Base-by-base conservation (phyloP, 2,113 vertebrate species). In the Donacobius atricapilla region DNA sequence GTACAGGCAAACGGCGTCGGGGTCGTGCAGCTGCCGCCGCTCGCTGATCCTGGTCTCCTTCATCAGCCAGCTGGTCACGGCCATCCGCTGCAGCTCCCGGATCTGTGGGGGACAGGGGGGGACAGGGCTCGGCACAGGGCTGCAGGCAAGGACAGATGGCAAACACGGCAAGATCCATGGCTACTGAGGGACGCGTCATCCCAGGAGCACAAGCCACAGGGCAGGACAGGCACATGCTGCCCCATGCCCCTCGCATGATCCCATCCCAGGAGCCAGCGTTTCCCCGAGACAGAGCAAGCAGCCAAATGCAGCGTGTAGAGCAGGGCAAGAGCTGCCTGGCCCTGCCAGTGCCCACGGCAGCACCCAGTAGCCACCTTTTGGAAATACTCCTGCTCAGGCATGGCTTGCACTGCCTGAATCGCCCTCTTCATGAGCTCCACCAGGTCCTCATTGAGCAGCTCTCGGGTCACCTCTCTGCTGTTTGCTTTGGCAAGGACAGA, bases 371-470 rank as follows among this genome's bases (percentile, higher is more conserved):
- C 35, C 69, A 98, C 98, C 97, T 96, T 98, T 51, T 68, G 81
- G 48, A 33, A 21, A 61, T 98, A 99, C 25, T 98, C 94, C 0
- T 13, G 28, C 13, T 44, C 70, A 2, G 94, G 97, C 98, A 99
- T 98, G 15, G 83, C 53, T 89, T 99, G 99, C 75, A 99, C 97
- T 0, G 60, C 33, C 1, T 85, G 84, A 21, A 99, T 98, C 0
- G 99, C 99, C 64, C 13, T 44, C 45, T 96, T 89, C 83, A 98
- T 99, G 89, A 99, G 96, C 7, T 77, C 44, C 90, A 99, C 98
- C 31, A 99, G 97, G 2, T 48, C 54, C 89, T 99, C 99, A 0
- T 99, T 99, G 84, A 91, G 97, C 76, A 11, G 31, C 94, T 99
- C 99, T 4, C 98, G 93, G 39, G 44, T 92, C 25, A 98, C 76